These are phyloP conservation scores for Turdus rufiventris DNA, from an alignment of 2,113 vertebrate genomes.

Conservation along the genomic window DNA sequence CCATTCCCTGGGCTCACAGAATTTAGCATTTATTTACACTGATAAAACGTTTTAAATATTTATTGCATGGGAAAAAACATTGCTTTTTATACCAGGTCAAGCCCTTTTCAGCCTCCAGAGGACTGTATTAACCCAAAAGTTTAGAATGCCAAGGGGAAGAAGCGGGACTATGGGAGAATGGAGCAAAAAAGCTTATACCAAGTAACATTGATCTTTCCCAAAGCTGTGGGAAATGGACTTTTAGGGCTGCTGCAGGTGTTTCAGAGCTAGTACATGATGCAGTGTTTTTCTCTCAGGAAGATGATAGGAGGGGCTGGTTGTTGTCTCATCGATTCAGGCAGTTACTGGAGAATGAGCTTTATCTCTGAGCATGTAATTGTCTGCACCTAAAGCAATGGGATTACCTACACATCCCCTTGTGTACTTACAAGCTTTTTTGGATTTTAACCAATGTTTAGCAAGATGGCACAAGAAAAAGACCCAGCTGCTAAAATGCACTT, in stretches of 20 bases:
- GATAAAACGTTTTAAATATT: conserved; percentile 26
- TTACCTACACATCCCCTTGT: neutral
- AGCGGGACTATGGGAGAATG: neutral
- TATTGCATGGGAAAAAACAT: neutral
- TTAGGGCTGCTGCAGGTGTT: neutral
- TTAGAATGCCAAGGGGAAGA: neutral
- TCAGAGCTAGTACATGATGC: neutral
- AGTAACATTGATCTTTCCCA: neutral
- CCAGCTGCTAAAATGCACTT: neutral
- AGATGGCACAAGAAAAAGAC: neutral
- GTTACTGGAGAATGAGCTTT: neutral
- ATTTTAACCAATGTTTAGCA: neutral
- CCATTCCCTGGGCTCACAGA: neutral
- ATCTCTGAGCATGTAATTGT: neutral
- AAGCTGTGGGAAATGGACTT: neutral
- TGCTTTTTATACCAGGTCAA: conserved; percentile 2
- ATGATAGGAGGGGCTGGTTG: neutral
- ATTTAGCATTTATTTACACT: conserved; percentile 42
- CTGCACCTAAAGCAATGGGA: neutral
- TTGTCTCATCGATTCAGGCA: neutral
- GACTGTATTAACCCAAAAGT: neutral
- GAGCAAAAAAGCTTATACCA: neutral
- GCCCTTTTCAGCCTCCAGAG: neutral
- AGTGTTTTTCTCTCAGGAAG: neutral
- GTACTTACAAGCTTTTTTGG: conserved; percentile 11